These are phyloP conservation scores for Vespertilio murinus DNA, from an alignment of 2,797 vertebrate species.

Conservation along the genomic window DNA sequence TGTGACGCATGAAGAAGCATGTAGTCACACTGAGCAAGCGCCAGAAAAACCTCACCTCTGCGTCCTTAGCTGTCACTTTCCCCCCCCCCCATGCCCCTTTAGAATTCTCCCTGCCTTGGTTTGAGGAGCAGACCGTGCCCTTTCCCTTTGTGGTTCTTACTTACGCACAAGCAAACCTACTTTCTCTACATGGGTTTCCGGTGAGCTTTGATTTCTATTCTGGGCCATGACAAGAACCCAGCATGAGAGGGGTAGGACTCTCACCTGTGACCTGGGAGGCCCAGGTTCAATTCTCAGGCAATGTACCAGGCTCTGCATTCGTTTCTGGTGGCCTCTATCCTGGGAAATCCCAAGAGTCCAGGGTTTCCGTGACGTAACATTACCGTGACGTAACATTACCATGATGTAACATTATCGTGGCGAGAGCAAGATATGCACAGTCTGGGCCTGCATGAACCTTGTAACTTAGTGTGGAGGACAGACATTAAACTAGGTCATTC, in stretches of 20 bases:
- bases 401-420: neutral
- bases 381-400: no score
- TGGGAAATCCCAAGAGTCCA: neutral
- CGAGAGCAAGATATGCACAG: neutral
- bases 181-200: neutral
- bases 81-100: neutral
- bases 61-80: neutral
- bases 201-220: neutral
- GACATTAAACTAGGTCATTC: neutral
- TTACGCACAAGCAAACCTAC: neutral
- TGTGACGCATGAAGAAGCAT: neutral
- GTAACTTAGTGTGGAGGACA: neutral
- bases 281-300: neutral
- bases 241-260: neutral
- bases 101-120: neutral
- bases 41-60: neutral
- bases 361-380: neutral
- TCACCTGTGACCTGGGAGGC: neutral
- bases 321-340: neutral
- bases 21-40: neutral
- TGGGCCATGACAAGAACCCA: neutral
- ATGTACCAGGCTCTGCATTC: neutral
- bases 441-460: neutral
- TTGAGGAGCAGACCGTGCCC: neutral
- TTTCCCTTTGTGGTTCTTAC: neutral